Base-by-base conservation (phyloP, 2,113 vertebrate species). In the Ictidomys tridecemlineatus region DNA sequence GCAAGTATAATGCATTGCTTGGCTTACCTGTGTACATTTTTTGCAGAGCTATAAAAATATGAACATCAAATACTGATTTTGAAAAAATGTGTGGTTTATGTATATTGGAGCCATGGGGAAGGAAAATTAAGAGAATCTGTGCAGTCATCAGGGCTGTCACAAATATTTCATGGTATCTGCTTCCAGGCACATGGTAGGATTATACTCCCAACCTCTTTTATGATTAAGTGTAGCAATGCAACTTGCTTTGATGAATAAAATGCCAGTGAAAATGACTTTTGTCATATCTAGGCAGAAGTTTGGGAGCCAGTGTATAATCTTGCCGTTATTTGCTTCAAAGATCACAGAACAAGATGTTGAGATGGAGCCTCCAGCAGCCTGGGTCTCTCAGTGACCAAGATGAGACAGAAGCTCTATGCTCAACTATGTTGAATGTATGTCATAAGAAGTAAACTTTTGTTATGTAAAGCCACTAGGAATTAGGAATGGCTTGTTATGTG, bases 361-460 rank as follows among this genome's bases (percentile, higher is more conserved):
- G 51, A 91, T 77, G 69, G 77, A 51, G 17, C 10, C 18, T 96
- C 16, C 45, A 94, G 24, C 26, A 83, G 11, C 28, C 51, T 88
- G 32, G 39, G 76, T 70, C 6, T 37, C 69, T 73, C 32, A 26
- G 74, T 73, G 51, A 76, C 28, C 51, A 37, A 45, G 18, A 65
- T 30, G 13, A 94, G 39, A 39, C 34, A 53, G 8, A 92, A 39
- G 1, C n/a, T 16, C 34, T 30, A 77, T 72, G 32, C 10, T 51
- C 42, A 77, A 6, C 30, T 88, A 34, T 24, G 48, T 1, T 85
- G 10, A 94, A 78, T 37, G 28, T 5, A 65, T 80, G 83, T 51
- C 88, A 94, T 30, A 88, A 92, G 24, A 93, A 92, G 87, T 85
- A 88, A 67, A 61, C 48, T 69, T 89, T 61, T 63, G 39, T 63